phyloP scores from a whole-genome alignment of 2,797 vertebrate species.

The Micrastur ruficollis region DNA sequence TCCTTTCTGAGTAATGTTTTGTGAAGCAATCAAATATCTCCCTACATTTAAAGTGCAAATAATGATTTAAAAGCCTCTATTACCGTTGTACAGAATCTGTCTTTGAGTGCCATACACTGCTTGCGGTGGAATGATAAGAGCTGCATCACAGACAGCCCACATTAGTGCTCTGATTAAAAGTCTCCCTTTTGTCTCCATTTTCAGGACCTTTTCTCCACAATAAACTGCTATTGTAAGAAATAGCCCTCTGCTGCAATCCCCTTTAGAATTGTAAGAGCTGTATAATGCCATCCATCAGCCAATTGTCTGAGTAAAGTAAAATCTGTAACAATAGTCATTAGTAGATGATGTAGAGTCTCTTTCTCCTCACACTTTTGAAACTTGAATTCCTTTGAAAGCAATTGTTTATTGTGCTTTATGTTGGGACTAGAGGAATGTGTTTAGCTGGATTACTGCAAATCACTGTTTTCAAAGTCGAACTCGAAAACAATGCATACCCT shows the following conservation, averaged over 20 bases:
- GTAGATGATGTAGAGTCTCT: neutral
- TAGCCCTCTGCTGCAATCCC: neutral
- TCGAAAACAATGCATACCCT: neutral
- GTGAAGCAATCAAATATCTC: constrained; percentile 15
- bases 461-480: neutral
- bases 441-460: neutral
- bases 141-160: neutral
- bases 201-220: neutral
- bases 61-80: constrained; percentile 28
- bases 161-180: constrained; percentile 43
- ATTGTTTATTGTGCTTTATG: neutral
- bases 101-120: neutral
- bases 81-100: neutral
- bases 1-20: neutral
- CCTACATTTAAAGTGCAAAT: constrained; percentile 17
- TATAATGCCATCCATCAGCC: neutral
- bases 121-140: constrained; percentile 2
- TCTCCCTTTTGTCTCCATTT: constrained; percentile 26
- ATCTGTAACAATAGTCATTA: neutral
- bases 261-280: neutral
- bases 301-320: constrained; percentile 13
- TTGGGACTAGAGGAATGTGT: neutral
- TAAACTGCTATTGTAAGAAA: constrained; percentile 12
- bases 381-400: neutral
- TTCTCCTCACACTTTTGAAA: neutral